A percentile compares a stretch with the other conserved stretches of the same genome.
phyloP scores from a whole-genome alignment of 2,797 vertebrate genomes.

The Channa striata region DNA sequence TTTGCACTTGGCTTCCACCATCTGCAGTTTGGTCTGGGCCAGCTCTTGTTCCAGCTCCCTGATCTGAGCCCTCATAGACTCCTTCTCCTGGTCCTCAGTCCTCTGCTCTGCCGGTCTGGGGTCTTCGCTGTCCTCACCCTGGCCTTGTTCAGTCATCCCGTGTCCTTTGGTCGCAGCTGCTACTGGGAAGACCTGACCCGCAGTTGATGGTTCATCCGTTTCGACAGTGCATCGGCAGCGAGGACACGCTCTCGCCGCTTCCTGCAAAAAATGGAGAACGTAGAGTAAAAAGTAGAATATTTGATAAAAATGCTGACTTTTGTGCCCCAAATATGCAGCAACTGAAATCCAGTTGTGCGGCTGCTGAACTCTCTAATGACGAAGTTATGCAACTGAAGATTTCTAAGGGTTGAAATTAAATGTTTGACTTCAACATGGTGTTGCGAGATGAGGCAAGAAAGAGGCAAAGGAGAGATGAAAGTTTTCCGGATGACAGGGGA shows the following conservation, averaged over 20 bases:
- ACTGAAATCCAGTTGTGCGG: neutral
- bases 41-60: constrained; percentile 86
- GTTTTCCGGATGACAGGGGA: neutral
- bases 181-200: neutral
- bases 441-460: neutral
- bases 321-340: neutral
- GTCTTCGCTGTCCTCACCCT: neutral
- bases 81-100: constrained; percentile 82
- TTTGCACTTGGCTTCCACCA: constrained; percentile 90
- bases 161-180: neutral
- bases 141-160: neutral
- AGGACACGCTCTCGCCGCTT: constrained; percentile 50
- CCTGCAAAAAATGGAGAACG: constrained; percentile 42
- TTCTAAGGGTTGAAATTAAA: neutral
- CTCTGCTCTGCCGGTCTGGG: constrained; percentile 10
- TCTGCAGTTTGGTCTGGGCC: constrained; percentile 80
- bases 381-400: neutral
- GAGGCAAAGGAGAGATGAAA: constrained; percentile 11
- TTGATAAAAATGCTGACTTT: neutral
- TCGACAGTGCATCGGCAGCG: constrained; percentile 44
- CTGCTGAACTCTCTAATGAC: neutral
- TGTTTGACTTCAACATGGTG: neutral
- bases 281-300: neutral
- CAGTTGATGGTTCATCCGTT: neutral
- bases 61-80: constrained; percentile 88